phyloP scores from a whole-genome alignment of 2,113 vertebrate species.

The Coryphaenoides rupestris region DNA sequence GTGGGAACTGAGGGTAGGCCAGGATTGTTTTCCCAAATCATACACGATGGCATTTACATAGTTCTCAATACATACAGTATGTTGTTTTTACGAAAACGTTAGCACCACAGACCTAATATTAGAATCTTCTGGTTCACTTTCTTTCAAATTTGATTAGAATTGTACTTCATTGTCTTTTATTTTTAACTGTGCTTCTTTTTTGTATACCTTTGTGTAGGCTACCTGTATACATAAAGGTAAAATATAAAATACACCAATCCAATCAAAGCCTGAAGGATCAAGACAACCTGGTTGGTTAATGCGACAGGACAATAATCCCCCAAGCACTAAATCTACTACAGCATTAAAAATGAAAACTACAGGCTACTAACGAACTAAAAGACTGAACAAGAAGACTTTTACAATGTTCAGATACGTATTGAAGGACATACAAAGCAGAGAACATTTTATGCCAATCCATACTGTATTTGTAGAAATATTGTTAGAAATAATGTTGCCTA shows the following conservation, averaged over 20 bases:
- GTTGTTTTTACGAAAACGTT: too few species aligned
- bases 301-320: too few species aligned
- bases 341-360: too few species aligned
- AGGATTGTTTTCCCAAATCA: background rate
- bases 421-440: background rate
- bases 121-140: background rate
- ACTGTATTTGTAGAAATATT: too few species aligned
- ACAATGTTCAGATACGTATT: too few species aligned
- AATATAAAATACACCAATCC: background rate
- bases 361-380: background rate
- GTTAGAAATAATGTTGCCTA: background rate
- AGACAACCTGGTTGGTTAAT: background rate
- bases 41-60: background rate
- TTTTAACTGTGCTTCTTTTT: too few species aligned
- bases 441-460: too few species aligned
- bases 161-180: too few species aligned
- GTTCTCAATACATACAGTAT: background rate
- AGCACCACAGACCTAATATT: too few species aligned
- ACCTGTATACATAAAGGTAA: too few species aligned
- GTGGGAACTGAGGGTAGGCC: background rate
- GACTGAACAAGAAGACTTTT: background rate
- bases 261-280: background rate
- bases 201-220: too few species aligned
- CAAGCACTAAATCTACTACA: background rate
- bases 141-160: too few species aligned